Conservation (phyloP, 2,888 invertebrate species). For the Mythimna impura region DNA sequence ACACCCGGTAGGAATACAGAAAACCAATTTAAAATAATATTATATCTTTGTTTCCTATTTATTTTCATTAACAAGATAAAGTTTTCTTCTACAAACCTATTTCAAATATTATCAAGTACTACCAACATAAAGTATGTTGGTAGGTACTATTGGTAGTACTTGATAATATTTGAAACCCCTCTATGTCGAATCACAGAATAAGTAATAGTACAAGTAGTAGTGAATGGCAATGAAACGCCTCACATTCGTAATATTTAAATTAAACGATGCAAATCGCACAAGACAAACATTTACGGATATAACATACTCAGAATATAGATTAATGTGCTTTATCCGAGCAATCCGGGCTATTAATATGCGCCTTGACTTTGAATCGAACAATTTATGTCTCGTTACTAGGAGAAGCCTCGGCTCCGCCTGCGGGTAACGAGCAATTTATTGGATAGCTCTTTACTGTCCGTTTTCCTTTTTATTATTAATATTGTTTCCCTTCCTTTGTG, state of each 20-base stretch:
- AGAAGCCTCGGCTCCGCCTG: slow-evolving; percentile 12
- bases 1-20: background rate
- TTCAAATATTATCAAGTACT: background rate
- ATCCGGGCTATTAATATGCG: slow-evolving; percentile 40
- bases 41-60: too few species aligned
- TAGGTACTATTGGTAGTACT: too few species aligned
- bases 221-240: slow-evolving; percentile 7
- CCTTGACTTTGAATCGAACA: slow-evolving; percentile 30
- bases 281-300: slow-evolving; percentile 56
- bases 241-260: background rate
- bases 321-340: slow-evolving; percentile 28
- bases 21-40: too few species aligned
- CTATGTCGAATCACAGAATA: too few species aligned
- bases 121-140: background rate
- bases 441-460: background rate
- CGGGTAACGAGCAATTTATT: slow-evolving; percentile 27
- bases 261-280: slow-evolving; percentile 27
- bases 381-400: slow-evolving; percentile 32
- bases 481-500: slow-evolving; percentile 19
- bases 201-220: too few species aligned
- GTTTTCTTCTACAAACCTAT: background rate
- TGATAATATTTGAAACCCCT: too few species aligned
- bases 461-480: slow-evolving; percentile 28
- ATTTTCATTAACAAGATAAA: background rate
- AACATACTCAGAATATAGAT: slow-evolving; percentile 57